Base-by-base conservation (phyloP, 2,888 invertebrate species). In the Phlogophora meticulosa region DNA sequence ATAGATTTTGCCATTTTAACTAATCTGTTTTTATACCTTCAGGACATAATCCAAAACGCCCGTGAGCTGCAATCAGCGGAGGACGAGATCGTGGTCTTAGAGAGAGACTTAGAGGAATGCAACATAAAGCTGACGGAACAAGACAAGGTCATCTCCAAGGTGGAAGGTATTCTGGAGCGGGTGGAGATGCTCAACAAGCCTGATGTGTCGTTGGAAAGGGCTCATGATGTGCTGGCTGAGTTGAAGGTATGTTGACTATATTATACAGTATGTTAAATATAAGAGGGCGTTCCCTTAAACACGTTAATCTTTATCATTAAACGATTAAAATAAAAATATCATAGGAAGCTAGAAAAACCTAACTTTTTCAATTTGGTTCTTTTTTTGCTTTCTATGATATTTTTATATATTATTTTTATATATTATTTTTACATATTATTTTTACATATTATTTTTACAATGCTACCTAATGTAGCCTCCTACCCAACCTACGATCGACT, bases 1-100 rank as follows among this genome's bases (percentile, higher is more conserved):
- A 28, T 22, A 36, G n/a, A n/a, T 32, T 17, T 51, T 38, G 3
- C 15, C 32, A 34, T 1, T 9, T 28, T n/a, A n/a, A 7, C 22
- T 24, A 32, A 49, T n/a, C n/a, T n/a, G 11, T n/a, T 17, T 5
- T 28, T 4, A 28, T n/a, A 28, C 22, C 4, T 53, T 10, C 71
- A 97, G 96, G 98, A 99, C 78, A 99, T 99, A 60, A 97, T 99
- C 62, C 96, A 97, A 81, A 97, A 98, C 83, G 98, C 98, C 68
- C 96, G 98, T 61, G 96, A 97, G 73, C 96, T 97, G 3, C 97
- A 97, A 55, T 96, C 97, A 75, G 97, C 98, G 9, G 97, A 97
- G 83, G 99, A 99, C 87, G 96, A 97, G 80, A 96, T 98, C 7
- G 96, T 98, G 0, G 97, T 97, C 0, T 92, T 99, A 22, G 97